Conservation (phyloP, 2,113 vertebrate genomes). For the Carassius auratus region DNA sequence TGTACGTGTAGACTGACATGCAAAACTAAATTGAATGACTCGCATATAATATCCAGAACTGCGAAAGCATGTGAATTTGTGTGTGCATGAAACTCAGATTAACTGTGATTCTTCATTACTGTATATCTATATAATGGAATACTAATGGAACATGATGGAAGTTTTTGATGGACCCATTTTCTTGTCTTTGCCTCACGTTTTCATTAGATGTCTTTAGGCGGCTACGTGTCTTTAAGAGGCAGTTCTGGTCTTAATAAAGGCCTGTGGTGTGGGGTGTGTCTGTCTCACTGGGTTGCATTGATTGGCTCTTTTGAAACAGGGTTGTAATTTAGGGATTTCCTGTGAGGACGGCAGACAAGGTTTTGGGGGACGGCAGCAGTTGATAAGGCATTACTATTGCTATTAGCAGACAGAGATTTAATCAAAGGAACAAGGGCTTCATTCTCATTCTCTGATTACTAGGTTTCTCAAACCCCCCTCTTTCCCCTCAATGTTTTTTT, state of each 20-base stretch:
- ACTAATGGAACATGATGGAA: not conserved
- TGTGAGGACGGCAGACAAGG: conserved; percentile 27
- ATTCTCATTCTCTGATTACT: conserved; percentile 41
- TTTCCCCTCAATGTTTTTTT: conserved; percentile 19
- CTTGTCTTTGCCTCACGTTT: not conserved
- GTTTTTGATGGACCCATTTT: not conserved
- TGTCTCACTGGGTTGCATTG: conserved; percentile 38
- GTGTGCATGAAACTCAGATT: conserved; percentile 15
- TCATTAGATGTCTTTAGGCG: conserved; percentile 24
- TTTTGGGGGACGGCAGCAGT: conserved; percentile 1
- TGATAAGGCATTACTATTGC: conserved; percentile 45
- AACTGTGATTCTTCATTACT: conserved; percentile 36
- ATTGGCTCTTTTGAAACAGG: conserved; percentile 52
- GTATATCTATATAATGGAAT: not conserved
- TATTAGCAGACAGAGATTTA: conserved; percentile 58
- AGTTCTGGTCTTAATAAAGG: conserved; percentile 8
- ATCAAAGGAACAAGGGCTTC: conserved; percentile 48
- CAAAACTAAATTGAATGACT: not conserved
- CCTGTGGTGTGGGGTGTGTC: conserved; percentile 1
- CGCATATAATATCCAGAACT: too few relatives aligned
- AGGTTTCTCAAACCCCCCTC: conserved; percentile 19
- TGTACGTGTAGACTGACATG: not conserved
- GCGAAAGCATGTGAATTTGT: not conserved
- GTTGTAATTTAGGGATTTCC: conserved; percentile 55
- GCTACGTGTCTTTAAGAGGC: not conserved